Conservation (phyloP, 2,113 vertebrate species). For the Microcebus jonahi region DNA sequence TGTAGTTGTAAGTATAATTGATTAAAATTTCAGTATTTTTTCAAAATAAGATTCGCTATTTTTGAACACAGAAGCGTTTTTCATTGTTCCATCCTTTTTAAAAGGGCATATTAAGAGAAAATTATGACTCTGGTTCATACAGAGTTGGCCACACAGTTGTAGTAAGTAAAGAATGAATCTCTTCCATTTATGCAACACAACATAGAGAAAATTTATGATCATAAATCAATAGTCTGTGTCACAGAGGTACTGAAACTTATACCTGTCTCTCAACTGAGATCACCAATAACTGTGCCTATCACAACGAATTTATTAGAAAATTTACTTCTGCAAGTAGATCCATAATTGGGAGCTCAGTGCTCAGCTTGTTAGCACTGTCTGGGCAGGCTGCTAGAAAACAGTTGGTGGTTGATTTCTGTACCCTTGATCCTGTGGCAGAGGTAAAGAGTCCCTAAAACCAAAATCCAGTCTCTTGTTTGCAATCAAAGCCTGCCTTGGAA, state of each 20-base stretch:
- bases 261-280: background rate
- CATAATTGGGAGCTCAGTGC: background rate
- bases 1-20: constrained; percentile 39
- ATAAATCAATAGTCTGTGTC: background rate
- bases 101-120: background rate
- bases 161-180: background rate
- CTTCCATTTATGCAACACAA: background rate
- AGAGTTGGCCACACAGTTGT: background rate
- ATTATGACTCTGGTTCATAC: background rate
- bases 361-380: background rate
- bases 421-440: constrained; percentile 28
- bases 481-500: background rate
- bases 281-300: background rate
- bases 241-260: background rate
- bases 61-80: constrained; percentile 43
- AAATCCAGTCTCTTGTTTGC: background rate
- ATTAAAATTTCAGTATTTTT: constrained; percentile 59
- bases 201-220: background rate
- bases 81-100: constrained; percentile 26
- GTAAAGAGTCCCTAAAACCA: constrained; percentile 19
- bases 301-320: background rate
- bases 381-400: constrained; percentile 7
- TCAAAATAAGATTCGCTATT: constrained; percentile 51
- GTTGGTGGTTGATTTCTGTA: background rate
- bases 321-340: background rate